phyloP scores from a whole-genome alignment of 2,113 vertebrate species.

The Crotalus horridus region DNA sequence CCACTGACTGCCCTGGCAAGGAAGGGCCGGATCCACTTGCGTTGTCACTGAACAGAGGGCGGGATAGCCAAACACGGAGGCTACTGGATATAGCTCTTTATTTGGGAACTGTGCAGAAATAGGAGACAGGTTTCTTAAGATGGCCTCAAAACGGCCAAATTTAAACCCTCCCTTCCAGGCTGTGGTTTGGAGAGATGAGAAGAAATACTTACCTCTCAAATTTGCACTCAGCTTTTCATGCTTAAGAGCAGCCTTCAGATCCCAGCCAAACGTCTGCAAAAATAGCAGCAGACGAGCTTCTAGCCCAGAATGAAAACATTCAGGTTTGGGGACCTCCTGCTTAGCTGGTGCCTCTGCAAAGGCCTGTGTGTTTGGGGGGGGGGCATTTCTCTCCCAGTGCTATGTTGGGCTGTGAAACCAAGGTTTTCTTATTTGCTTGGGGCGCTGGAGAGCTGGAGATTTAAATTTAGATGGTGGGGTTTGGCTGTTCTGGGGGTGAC shows the following conservation, averaged over 20 bases:
- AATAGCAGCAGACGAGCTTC: neutral
- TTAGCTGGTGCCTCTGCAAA: slow-evolving; percentile 10
- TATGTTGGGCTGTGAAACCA: slow-evolving; percentile 18
- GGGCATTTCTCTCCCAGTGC: slow-evolving; percentile 17
- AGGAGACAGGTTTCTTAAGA: neutral
- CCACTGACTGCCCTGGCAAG: neutral
- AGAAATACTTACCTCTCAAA: slow-evolving; percentile 7
- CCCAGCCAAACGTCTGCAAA: neutral
- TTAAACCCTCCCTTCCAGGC: neutral
- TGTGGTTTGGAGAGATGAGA: slow-evolving; percentile 15
- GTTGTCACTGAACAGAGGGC: neutral
- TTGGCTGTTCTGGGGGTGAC: neutral
- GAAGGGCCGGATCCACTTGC: neutral
- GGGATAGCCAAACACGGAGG: neutral
- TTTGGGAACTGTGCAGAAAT: neutral
- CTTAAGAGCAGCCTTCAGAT: slow-evolving; percentile 2
- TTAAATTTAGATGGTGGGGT: neutral
- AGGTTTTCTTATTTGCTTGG: neutral
- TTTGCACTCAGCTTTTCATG: neutral
- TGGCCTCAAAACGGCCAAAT: neutral
- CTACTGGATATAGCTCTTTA: neutral
- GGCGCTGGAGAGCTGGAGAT: neutral
- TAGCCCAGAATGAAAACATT: neutral
- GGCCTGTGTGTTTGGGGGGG: slow-evolving; percentile 9
- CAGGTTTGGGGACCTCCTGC: neutral